These are phyloP conservation scores for Gallinago jamesoni DNA, from an alignment of 2,113 vertebrate species.

Conservation along the genomic window DNA sequence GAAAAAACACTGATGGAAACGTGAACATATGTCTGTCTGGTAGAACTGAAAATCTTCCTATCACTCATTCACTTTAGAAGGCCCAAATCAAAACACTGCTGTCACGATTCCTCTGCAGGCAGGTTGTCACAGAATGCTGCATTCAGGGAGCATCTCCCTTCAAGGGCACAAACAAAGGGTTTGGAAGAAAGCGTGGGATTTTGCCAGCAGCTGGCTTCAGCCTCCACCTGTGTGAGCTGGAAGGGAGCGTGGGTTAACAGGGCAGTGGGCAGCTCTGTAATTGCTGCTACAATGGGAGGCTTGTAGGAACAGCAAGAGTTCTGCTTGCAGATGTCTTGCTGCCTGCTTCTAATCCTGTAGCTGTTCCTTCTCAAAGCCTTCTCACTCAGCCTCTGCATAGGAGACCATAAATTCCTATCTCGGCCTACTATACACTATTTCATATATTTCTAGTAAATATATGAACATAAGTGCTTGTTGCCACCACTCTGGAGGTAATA, in stretches of 20 bases:
- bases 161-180: not conserved
- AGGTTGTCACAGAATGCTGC: not conserved
- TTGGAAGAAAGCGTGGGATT: not conserved
- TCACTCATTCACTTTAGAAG: not conserved
- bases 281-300: not conserved
- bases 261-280: not conserved
- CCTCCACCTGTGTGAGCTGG: not conserved
- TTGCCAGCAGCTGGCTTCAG: not conserved
- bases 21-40: not conserved
- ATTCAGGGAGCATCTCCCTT: not conserved
- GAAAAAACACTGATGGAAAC: not conserved
- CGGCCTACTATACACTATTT: not conserved
- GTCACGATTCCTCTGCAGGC: not conserved
- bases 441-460: not conserved
- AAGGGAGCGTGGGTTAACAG: not conserved
- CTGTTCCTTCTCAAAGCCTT: not conserved
- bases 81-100: not conserved
- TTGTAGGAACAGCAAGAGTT: not conserved
- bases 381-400: not conserved
- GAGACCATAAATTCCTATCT: not conserved
- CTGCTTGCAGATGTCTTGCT: not conserved
- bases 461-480: not conserved
- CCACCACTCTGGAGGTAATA: not conserved
- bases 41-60: not conserved
- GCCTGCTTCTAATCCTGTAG: not conserved